These are phyloP conservation scores for Macropis europaea DNA, from an alignment of 2,888 invertebrate genomes.

Conservation along the genomic window DNA sequence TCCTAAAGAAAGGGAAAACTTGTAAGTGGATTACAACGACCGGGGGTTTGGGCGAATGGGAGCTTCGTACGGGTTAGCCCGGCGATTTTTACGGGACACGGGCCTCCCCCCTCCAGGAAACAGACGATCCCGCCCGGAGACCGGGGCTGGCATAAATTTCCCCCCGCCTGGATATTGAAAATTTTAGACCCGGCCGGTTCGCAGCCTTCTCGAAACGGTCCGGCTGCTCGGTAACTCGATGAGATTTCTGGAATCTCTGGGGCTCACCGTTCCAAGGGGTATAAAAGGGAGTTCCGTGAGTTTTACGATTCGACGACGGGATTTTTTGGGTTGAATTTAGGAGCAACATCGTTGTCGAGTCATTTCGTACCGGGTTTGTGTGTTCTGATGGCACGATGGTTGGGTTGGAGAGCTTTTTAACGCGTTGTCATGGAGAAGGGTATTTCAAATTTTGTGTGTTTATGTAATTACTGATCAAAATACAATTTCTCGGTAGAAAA, in stretches of 20 bases:
- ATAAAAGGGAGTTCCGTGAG: too few relatives aligned
- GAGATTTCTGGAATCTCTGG: not conserved
- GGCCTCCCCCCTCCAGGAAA: not conserved
- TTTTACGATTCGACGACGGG: too few relatives aligned
- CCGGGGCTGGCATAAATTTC: slow-evolving; percentile 35
- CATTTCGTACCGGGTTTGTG: too few relatives aligned
- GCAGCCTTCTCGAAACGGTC: not conserved
- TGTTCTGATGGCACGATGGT: too few relatives aligned
- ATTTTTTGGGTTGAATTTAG: too few relatives aligned
- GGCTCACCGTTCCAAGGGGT: too few relatives aligned
- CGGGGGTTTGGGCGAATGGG: slow-evolving; percentile 3
- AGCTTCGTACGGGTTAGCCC: not conserved
- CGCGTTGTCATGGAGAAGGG: too few relatives aligned
- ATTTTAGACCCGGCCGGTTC: not conserved
- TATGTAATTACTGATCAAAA: too few relatives aligned
- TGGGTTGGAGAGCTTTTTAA: too few relatives aligned
- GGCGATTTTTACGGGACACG: not conserved
- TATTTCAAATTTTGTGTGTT: too few relatives aligned
- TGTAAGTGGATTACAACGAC: slow-evolving; percentile 37
- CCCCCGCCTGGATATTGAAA: slow-evolving; percentile 28
- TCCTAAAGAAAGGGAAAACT: slow-evolving; percentile 26
- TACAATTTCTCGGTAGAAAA: too few relatives aligned
- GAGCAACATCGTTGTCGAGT: too few relatives aligned
- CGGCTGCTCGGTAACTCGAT: not conserved
- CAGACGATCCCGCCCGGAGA: not conserved